Evolutionary conservation across 2,797 vertebrate genomes (phyloP), one percentile per base, ranked within the genome.

Genomic region (Aldrovandia affinis): DNA sequence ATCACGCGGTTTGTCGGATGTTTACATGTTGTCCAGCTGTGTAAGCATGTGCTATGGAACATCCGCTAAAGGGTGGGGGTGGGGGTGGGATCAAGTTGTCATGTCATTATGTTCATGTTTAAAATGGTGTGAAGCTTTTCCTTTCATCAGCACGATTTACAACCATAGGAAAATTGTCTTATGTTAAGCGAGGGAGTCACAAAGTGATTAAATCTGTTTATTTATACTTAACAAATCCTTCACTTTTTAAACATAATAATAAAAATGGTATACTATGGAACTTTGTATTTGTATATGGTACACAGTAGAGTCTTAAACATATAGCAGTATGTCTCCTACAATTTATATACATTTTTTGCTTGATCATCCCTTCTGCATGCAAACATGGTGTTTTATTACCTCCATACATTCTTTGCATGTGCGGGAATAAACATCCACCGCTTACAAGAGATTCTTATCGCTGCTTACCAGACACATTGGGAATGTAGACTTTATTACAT

Each of bases 1-100:
- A 50, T 81, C 85, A 88, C 75, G 82, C n/a, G 14, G 63, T 65
- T 44, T 68, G 50, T 55, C 44, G 61, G 83, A 89, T 89, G 86
- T 87, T 86, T 83, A 85, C 10, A 36, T 39, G 18, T 61, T 63
- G 33, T 83, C 54, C 82, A 83, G 83, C 83, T 83, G 75, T 80
- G 36, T 82, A 79, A 79, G 59, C 81, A 55, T 30, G 59, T 63
- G n/a, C 65, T 44, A 28, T 33, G 78, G n/a, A 61, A 52, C 80
- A 42, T 59, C 57, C 68, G 30, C 18, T 65, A 15, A 28, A 84
- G 33, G 36, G 5, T 52, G 73, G 42, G 28, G 2, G n/a, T 57
- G 30, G 3, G 20, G 20, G 15, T 70, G 3, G 20, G 20, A 12
- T 70, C 15, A 39, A 20, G n/a, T 33, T 20, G 14, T 70, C 30